Conservation (phyloP, 2,888 invertebrate species). For the Eupithecia insigniata region DNA sequence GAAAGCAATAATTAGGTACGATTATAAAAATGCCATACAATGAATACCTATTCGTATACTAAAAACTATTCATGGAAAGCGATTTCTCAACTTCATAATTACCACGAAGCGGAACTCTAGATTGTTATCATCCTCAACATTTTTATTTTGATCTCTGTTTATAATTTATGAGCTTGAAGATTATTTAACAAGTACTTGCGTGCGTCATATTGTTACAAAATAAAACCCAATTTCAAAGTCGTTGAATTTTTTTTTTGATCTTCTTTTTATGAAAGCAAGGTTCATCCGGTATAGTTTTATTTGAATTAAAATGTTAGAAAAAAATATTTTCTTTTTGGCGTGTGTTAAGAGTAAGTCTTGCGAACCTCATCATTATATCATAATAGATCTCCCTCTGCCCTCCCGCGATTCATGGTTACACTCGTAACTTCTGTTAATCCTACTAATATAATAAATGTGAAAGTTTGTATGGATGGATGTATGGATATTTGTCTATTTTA, state of each 20-base stretch:
- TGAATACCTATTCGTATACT: neutral
- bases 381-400: neutral
- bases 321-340: neutral
- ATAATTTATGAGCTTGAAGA: slow-evolving; percentile 22
- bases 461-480: no score
- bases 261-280: slow-evolving; percentile 19
- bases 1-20: accelerated
- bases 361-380: neutral
- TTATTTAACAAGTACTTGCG: slow-evolving; percentile 33
- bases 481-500: no score
- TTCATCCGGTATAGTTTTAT: slow-evolving; percentile 22
- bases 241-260: slow-evolving; percentile 28
- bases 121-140: slow-evolving; percentile 12
- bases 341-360: neutral
- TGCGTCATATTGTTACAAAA: slow-evolving; percentile 30
- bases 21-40: neutral
- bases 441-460: no score
- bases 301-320: slow-evolving; percentile 16
- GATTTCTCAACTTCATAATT: slow-evolving; percentile 12
- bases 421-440: no score
- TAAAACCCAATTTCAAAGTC: slow-evolving; percentile 21
- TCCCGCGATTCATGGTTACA: neutral
- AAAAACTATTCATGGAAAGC: slow-evolving; percentile 1
- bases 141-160: slow-evolving; percentile 25
- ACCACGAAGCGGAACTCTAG: slow-evolving; percentile 20